Evolutionary conservation across 2,113 vertebrate species (phyloP), one percentile per base, ranked within the genome.

Genomic region (Brachyistius frenatus): DNA sequence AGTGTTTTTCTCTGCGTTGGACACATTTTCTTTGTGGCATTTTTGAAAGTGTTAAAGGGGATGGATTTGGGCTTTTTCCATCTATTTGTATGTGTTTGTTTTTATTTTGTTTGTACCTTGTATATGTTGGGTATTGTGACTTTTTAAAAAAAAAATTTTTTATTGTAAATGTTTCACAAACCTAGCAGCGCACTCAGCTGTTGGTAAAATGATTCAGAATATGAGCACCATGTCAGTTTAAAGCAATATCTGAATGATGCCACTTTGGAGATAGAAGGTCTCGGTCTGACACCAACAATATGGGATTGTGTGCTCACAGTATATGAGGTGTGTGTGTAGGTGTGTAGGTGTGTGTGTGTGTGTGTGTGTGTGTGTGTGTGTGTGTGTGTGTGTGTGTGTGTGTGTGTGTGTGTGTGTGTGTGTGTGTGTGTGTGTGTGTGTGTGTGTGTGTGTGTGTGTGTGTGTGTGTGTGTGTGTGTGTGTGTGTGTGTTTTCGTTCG

Each of bases 221-320:
- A 37, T 75, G 66, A 76, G 32, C 73, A 77, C 76, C 46, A 39
- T 67, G 70, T 81, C 61, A 78, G 35, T 65, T 79, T 50, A 46
- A 76, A 86, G 37, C n/a, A 23, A 64, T 50, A 35, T 85, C 75
- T 56, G 23, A 23, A 23, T 23, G 23, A 23, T 73, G 68, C 56
- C 84, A 80, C 69, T 67, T 55, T 71, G 69, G 58, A 57, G 71
- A 78, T 64, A 46, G 66, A 68, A 58, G 74, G 79, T 81, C 66
- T 82, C 56, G 66, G 69, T 84, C 65, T 86, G 78, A 89, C 75
- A 76, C 65, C 66, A 30, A 69, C 87, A 88, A 81, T 78, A 79
- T 90, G 77, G 80, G 76, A 67, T 75, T 80, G 82, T 89, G 41
- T 88, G 85, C 74, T 74, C 41, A 44, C 77, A 76, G 71, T 81